Evolutionary conservation across 2,888 invertebrate genomes (phyloP).

Genomic region (Brachylomia viminalis): DNA sequence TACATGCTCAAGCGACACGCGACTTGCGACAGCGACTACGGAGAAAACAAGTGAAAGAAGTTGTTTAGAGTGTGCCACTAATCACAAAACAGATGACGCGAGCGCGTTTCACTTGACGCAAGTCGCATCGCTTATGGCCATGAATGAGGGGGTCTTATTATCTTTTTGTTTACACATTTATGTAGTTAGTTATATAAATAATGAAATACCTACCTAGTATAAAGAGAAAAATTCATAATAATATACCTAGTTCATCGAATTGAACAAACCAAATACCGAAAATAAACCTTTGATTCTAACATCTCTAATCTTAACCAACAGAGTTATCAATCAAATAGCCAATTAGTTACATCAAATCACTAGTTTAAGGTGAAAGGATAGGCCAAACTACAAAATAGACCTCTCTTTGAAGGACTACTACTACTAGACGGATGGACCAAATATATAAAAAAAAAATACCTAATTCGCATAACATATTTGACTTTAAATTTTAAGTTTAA

Average conservation of each 20-base stretch:
- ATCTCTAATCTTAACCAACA: slow-evolving; percentile 3
- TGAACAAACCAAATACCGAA: background rate
- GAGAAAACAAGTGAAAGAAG: background rate
- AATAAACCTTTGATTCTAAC: background rate
- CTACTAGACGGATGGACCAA: too few relatives aligned
- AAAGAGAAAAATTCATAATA: background rate
- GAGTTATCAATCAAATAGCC: slow-evolving; percentile 33
- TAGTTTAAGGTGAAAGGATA: too few relatives aligned
- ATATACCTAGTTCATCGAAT: background rate
- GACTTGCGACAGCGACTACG: background rate
- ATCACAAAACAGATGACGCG: background rate
- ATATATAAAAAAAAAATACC: too few relatives aligned
- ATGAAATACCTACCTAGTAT: background rate
- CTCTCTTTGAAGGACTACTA: too few relatives aligned
- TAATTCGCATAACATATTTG: too few relatives aligned
- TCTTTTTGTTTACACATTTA: background rate
- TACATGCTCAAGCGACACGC: background rate
- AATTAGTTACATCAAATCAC: too few relatives aligned
- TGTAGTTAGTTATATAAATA: background rate
- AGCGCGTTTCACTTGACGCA: background rate
- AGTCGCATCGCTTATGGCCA: background rate
- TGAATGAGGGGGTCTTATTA: background rate
- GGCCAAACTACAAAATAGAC: too few relatives aligned
- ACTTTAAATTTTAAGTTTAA: too few relatives aligned
- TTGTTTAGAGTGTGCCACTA: too few relatives aligned